Evolutionary conservation across 2,888 invertebrate species (phyloP), one percentile per base, ranked within the genome.

Genomic region (Boloria euphrosyne): DNA sequence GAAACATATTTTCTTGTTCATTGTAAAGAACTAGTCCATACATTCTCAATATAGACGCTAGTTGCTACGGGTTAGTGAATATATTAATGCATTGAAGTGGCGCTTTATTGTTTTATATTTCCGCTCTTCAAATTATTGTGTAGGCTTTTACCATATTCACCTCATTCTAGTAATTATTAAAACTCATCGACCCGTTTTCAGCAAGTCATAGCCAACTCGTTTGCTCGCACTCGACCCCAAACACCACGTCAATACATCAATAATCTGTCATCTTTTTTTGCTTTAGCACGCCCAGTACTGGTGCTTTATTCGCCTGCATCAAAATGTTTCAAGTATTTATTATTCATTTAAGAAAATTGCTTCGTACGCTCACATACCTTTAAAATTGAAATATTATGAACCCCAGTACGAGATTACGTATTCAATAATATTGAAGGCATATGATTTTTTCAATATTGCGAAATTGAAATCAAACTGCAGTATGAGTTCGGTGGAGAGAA

Each of bases 191-290:
- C 67, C 67, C 65, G 62, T 59, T 65, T 65, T 18, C 50, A 67
- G 59, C 65, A 65, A 70, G 65, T 70, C 69, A 69, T 54, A 59
- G 65, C 49, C 65, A 60, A 65, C 60, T 69, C 69, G 55, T 67
- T 69, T 67, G 62, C 68, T 38, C 58, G 50, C 69, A 69, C 69
- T 67, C 69, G 65, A 65, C 65, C 69, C 31, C 62, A 62, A 57
- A 70, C 65, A 65, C 65, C 49, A 62, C 62, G 67, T 65, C 69
- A 70, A 70, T 70, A 65, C 69, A 67, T 70, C 69, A 67, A 67
- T 67, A 62, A 67, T 67, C 65, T 62, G 67, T 67, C 69, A 61
- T 62, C 47, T 63, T 66, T 69, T 66, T 69, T 63, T 67, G 58
- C 64, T 57, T 57, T 57, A 10, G 27, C 46, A 46, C 27, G 22